Conservation (phyloP, 2,797 vertebrate species). For the Phrynocephalus vlangalii region DNA sequence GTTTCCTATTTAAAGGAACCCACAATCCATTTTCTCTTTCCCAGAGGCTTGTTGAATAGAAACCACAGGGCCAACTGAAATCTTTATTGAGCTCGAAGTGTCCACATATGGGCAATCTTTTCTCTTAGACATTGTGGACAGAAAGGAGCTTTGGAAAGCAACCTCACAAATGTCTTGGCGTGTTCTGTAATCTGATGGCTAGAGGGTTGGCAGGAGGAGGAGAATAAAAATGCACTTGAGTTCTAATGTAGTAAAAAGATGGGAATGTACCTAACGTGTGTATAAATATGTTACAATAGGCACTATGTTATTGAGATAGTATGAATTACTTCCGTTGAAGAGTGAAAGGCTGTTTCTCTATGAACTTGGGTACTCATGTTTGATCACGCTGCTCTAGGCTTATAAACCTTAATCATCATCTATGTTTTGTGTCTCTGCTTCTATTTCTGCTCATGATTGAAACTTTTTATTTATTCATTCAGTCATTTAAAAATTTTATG, state of each 20-base stretch:
- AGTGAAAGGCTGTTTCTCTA: conserved; percentile 31
- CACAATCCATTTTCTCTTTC: conserved; percentile 30
- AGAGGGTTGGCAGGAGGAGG: too few relatives aligned
- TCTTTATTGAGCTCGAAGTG: not conserved
- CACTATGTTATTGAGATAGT: too few relatives aligned
- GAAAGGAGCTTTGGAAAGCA: conserved; percentile 38
- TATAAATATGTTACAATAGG: too few relatives aligned
- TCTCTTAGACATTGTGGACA: not conserved
- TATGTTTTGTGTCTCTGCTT: not conserved
- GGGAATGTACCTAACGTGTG: not conserved
- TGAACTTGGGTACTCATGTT: conserved; percentile 20
- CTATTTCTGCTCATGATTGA: not conserved
- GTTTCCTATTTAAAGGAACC: conserved; percentile 7
- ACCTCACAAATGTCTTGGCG: not conserved
- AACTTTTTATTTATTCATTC: not conserved
- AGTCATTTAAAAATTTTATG: conserved; percentile 14
- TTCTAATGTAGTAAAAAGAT: conserved; percentile 13
- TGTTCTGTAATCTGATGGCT: not conserved
- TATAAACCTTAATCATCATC: conserved; percentile 29
- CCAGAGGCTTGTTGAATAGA: not conserved
- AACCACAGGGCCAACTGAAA: not conserved
- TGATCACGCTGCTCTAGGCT: conserved; percentile 10
- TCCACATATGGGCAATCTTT: not conserved
- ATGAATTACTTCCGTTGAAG: conserved; percentile 17
- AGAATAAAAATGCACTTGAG: not conserved